A percentile compares a stretch with the other conserved stretches of the same genome.
phyloP scores from a whole-genome alignment of 2,797 vertebrate genomes.

The Taenioides sp. region DNA sequence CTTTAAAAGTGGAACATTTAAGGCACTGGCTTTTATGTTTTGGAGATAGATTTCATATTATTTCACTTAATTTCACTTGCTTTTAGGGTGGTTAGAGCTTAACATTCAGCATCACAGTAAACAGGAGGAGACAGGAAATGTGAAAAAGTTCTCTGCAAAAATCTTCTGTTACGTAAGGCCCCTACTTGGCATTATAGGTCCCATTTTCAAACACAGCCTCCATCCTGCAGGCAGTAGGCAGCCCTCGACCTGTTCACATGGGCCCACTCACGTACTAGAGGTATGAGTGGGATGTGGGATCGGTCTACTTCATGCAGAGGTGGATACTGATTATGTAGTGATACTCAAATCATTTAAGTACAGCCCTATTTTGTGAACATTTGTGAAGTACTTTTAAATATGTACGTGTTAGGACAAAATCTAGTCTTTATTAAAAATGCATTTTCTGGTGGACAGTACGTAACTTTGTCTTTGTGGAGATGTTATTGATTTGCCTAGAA shows the following conservation, averaged over 20 bases:
- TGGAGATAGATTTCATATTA: slow-evolving; percentile 14
- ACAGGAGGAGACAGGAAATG: background rate
- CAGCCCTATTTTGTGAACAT: background rate
- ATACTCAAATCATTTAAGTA: background rate
- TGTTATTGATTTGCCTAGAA: background rate
- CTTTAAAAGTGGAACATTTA: slow-evolving; percentile 7
- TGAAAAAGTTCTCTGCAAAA: background rate
- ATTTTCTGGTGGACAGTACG: too few relatives aligned
- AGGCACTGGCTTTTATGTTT: slow-evolving; percentile 8
- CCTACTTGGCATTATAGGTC: background rate
- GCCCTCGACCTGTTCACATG: slow-evolving; percentile 45
- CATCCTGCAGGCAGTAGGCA: slow-evolving; percentile 24
- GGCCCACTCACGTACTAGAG: slow-evolving; percentile 24
- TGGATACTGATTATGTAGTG: background rate
- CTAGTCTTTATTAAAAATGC: too few relatives aligned
- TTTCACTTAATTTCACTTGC: slow-evolving; percentile 4
- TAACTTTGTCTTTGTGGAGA: too few relatives aligned
- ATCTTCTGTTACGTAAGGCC: background rate
- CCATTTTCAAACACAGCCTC: background rate
- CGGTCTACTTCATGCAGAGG: slow-evolving; percentile 2
- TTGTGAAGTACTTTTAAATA: background rate
- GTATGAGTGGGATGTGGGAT: slow-evolving; percentile 13
- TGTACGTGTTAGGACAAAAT: background rate
- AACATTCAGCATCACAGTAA: slow-evolving; percentile 1
- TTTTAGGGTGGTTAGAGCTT: slow-evolving; percentile 2